A percentile compares a stretch with the other conserved stretches of the same genome.
Conservation (phyloP, 2,888 invertebrate genomes). For the Drosophila neutralis region DNA sequence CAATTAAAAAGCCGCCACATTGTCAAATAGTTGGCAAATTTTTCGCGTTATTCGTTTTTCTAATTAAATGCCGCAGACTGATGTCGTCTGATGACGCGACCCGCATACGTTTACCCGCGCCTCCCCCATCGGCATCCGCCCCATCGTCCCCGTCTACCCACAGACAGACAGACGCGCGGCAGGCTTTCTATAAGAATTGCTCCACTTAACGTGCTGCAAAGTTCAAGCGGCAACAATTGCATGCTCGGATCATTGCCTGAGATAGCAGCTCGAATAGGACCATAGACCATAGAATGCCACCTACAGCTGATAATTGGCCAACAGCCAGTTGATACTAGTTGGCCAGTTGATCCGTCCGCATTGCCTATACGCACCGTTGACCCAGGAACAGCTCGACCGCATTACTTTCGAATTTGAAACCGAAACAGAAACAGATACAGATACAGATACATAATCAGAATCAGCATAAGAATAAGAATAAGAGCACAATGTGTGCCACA, state of each 20-base stretch:
- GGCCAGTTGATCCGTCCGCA: slow-evolving; percentile 27
- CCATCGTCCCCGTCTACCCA: background rate
- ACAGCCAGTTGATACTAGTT: slow-evolving; percentile 26
- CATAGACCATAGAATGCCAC: slow-evolving; percentile 24
- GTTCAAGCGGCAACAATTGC: slow-evolving; percentile 41
- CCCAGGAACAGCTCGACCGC: slow-evolving; percentile 54
- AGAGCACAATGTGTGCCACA: slow-evolving; percentile 40
- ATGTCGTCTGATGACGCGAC: slow-evolving; percentile 23
- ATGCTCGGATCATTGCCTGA: slow-evolving; percentile 59
- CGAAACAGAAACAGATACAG: slow-evolving; percentile 16
- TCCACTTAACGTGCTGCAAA: slow-evolving; percentile 55
- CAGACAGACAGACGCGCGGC: background rate
- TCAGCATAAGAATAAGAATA: slow-evolving; percentile 1
- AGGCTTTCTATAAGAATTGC: slow-evolving; percentile 22
- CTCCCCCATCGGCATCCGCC: background rate
- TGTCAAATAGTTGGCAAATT: slow-evolving; percentile 45
- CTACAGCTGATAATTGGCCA: slow-evolving; percentile 52
- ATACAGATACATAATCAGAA: background rate
- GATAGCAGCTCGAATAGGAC: slow-evolving; percentile 39
- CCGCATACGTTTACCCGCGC: slow-evolving; percentile 3
- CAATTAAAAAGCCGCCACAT: slow-evolving; percentile 53
- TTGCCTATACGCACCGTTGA: slow-evolving; percentile 71
- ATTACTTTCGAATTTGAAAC: slow-evolving; percentile 53
- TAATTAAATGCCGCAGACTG: slow-evolving; percentile 45
- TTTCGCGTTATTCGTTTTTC: slow-evolving; percentile 25